A percentile compares a stretch with the other conserved stretches of the same genome.
Evolutionary conservation across 2,113 vertebrate genomes (phyloP).

Genomic region (Istiophorus platypterus): DNA sequence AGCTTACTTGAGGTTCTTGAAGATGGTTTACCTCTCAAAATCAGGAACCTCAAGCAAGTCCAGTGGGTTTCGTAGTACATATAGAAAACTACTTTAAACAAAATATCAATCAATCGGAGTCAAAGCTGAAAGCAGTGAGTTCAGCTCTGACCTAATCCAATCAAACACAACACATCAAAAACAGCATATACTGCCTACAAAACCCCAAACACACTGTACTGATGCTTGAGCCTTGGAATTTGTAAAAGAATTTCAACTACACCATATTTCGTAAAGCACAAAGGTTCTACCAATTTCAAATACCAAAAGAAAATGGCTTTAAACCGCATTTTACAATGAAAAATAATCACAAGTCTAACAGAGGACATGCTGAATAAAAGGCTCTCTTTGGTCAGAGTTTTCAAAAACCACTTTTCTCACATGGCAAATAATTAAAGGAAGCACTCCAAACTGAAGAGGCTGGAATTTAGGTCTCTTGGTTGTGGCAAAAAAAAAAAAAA

Average conservation of each 20-base stretch:
- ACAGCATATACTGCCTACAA: not conserved
- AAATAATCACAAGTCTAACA: constrained; percentile 8
- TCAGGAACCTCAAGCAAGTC: too few species aligned
- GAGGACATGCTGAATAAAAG: constrained; percentile 9
- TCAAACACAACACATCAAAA: not conserved
- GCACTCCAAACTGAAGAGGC: constrained; percentile 4
- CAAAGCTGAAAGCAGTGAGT: not conserved
- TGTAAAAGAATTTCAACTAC: not conserved
- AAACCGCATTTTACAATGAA: constrained; percentile 5
- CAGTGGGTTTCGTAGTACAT: too few species aligned
- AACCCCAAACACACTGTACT: too few species aligned
- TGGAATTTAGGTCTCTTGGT: not conserved
- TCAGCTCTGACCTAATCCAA: not conserved
- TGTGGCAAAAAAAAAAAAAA: constrained; percentile 8
- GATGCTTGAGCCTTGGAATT: not conserved
- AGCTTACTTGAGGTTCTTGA: too few species aligned
- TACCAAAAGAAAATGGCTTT: not conserved
- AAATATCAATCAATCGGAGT: not conserved
- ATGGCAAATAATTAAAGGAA: constrained; percentile 36
- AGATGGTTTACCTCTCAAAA: too few species aligned
- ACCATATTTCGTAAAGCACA: not conserved
- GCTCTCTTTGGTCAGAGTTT: constrained; percentile 4
- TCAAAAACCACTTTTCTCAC: constrained; percentile 17
- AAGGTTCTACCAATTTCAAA: not conserved
- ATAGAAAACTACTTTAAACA: not conserved